Conservation (phyloP, 1,140 invertebrate genomes). For the Ips typographus region DNA sequence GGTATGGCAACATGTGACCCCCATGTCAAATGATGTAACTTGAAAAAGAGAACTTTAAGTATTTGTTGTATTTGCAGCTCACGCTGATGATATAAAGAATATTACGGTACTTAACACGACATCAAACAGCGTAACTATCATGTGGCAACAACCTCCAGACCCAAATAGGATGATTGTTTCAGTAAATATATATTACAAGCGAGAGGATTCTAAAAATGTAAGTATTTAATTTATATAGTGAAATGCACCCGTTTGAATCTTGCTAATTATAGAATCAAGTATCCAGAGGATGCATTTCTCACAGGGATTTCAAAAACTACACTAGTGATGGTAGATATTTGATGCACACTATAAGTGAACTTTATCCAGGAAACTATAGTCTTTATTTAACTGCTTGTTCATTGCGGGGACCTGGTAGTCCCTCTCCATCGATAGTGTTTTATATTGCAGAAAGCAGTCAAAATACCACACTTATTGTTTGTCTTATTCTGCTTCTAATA, state of each 20-base stretch:
- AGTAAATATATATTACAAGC: conserved; percentile 76
- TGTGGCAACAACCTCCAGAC: conserved; percentile 76
- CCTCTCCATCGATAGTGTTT: conserved; percentile 64
- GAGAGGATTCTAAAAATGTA: conserved; percentile 63
- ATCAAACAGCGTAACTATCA: conserved; percentile 58
- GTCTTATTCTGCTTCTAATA: conserved; percentile 35
- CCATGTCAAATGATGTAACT: conserved; percentile 2
- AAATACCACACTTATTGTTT: conserved; percentile 27
- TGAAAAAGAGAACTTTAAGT: conserved; percentile 10
- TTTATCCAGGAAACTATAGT: conserved; percentile 85
- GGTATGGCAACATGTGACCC: not conserved
- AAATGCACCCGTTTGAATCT: not conserved
- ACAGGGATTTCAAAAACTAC: conserved; percentile 50
- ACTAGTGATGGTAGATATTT: conserved; percentile 49
- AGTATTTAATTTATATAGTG: conserved; percentile 45
- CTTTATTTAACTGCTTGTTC: conserved; percentile 76
- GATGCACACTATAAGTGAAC: conserved; percentile 54
- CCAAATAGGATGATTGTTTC: conserved; percentile 86
- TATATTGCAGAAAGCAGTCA: conserved; percentile 58
- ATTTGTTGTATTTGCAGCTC: conserved; percentile 51
- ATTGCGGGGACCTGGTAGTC: conserved; percentile 73
- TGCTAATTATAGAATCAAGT: not conserved
- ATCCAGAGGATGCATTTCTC: conserved; percentile 59
- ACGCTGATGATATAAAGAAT: conserved; percentile 61
- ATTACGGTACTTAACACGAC: conserved; percentile 52